Percentiles rank a stretch among this genome's conserved stretches.
These are phyloP conservation scores for Eunapius fragilis DNA, from an alignment of 37 sponge, comb jelly and placozoan genomes.

Conservation along the genomic window DNA sequence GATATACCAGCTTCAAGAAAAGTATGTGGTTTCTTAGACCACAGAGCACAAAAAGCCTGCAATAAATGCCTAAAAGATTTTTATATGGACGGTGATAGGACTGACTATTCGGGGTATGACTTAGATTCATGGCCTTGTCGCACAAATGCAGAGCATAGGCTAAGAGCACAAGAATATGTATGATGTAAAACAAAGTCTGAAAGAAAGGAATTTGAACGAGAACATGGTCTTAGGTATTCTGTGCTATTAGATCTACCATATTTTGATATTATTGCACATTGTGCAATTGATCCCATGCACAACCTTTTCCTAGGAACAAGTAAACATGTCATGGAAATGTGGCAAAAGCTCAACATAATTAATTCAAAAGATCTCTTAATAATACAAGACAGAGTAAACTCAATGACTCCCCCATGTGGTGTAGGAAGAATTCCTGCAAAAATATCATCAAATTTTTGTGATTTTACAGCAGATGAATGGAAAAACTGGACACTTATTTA, in stretches of 20 bases:
- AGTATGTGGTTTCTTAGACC: conserved; percentile 64
- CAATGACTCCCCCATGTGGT: conserved; percentile 28
- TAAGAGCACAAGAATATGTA: not conserved
- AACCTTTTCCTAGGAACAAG: conserved; percentile 42
- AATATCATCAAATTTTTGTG: conserved; percentile 46
- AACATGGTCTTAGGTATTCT: conserved; percentile 53
- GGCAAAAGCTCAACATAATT: not conserved
- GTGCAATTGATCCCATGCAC: conserved; percentile 48
- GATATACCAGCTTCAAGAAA: conserved; percentile 72
- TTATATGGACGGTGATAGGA: not conserved
- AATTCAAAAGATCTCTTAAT: conserved; percentile 6
- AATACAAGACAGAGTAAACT: conserved; percentile 17
- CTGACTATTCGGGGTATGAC: conserved; percentile 46
- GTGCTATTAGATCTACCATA: conserved; percentile 43
- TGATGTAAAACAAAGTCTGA: not conserved
- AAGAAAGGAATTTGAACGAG: not conserved
- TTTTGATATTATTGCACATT: conserved; percentile 43
- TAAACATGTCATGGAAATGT: conserved; percentile 36
- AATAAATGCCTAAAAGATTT: conserved; percentile 53
- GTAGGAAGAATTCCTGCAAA: conserved; percentile 56
- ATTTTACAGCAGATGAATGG: conserved; percentile 76
- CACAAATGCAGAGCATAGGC: conserved; percentile 21
- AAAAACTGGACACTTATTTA: conserved; percentile 55
- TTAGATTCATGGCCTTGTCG: conserved; percentile 28
- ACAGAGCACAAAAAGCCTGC: conserved; percentile 45